A percentile compares a stretch with the other conserved stretches of the same genome.
phyloP scores from a whole-genome alignment of 1,140 invertebrate genomes.

The Tetramorium simillimum region DNA sequence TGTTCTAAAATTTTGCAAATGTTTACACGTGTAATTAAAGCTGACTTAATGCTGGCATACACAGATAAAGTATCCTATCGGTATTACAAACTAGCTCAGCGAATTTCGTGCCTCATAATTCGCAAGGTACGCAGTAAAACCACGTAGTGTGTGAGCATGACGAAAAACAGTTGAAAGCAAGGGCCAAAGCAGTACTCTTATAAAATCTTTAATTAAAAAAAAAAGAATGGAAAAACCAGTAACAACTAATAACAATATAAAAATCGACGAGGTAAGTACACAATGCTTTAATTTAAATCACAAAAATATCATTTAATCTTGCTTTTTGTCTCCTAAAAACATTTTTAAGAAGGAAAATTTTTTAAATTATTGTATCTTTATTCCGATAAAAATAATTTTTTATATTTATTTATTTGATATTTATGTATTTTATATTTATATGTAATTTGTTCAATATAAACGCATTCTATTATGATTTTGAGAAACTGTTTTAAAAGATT shows the following conservation, averaged over 20 bases:
- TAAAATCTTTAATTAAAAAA: background rate
- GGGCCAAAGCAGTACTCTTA: background rate
- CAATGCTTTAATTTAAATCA: background rate
- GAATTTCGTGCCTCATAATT: background rate
- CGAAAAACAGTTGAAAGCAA: background rate
- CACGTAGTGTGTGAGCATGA: background rate
- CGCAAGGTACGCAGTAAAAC: background rate
- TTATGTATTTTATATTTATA: too few species aligned
- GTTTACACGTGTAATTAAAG: background rate
- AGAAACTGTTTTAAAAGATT: background rate
- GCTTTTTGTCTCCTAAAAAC: background rate
- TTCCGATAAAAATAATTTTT: too few species aligned
- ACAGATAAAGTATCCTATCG: background rate
- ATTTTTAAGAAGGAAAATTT: background rate
- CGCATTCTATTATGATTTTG: background rate
- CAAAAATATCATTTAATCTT: background rate
- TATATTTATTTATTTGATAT: too few species aligned
- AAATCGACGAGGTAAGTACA: background rate
- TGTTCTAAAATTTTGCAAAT: background rate
- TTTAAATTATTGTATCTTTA: too few species aligned
- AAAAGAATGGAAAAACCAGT: background rate
- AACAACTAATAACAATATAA: background rate
- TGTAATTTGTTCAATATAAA: background rate
- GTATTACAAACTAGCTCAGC: background rate
- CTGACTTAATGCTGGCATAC: background rate